Evolutionary conservation across 35 echinoderm and acorn worm genomes (phyloP), one percentile per base, ranked within the genome.

Genomic region (Chiridota heheva): DNA sequence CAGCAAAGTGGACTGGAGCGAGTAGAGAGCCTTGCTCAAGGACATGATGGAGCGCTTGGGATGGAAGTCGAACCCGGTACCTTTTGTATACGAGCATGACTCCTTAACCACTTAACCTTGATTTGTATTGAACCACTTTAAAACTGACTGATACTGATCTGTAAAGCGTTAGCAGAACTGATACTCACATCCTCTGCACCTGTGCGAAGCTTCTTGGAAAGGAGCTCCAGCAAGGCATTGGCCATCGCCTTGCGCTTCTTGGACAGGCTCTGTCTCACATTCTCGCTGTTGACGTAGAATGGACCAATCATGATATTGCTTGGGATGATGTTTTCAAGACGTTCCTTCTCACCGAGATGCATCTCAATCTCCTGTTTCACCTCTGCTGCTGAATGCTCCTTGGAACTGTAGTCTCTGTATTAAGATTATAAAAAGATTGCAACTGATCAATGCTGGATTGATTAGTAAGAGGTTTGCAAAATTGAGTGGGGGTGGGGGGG

Each of bases 351-450:
- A 2, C 66, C 66, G 28, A 92, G 42, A 31, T 98, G 95, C 51
- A 78, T 84, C 76, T 98, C 95, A 55, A 98, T 98, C 81, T 98
- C 93, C 44, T 98, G 91, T 75, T 98, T 98, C 24, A 98, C 95
- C 38, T 98, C 95, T 24, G 95, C 47, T 13, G 95, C 95, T 16
- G 95, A 76, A 43, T 98, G 95, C 36, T 98, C 95, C 35, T 87
- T 91, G 27, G 95, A 81, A 67, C 82, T 81, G 69, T 98, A 97
- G 30, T 98, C 95, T 48, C 95, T 98, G 71, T 18, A 55, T 20
- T 37, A 36, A 10, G n/a, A n/a, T n/a, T n/a, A 62, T 59, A 30
- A 63, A 6, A 59, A 39, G 34, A 67, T 18, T 2, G 4, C 63
- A 62, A 62, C 5, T n/a, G n/a, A n/a, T n/a, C n/a, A n/a, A n/a